Evolutionary conservation across 2,797 vertebrate species (phyloP), one percentile per base, ranked within the genome.

Genomic region (Salmo trutta): DNA sequence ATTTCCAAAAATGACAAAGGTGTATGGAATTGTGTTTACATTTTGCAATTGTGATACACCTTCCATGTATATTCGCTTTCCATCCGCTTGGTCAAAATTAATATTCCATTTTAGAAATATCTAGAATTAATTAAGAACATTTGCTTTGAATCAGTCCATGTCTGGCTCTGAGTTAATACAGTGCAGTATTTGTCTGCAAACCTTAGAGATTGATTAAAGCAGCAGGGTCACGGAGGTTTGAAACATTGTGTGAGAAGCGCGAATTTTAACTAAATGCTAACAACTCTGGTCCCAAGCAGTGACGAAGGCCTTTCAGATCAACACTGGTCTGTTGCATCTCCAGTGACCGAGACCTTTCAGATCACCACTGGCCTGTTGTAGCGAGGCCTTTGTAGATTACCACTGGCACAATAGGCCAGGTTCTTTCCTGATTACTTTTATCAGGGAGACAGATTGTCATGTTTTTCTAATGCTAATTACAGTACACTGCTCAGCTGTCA

Each of bases 381-480:
- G 17, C 71, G 41, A 47, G 2, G 41, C 3, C 87, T 80, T 82
- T 21, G 67, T 75, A 82, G 78, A 85, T 79, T 75, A 72, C 82
- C 64, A 56, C 59, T 69, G 78, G 56, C 77, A 83, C 77, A 87
- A 78, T 70, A 59, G n/a, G 72, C 71, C 71, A 17, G 79, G 19
- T 69, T 83, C 74, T 36, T 29, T 66, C 59, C 41, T 72, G 75
- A 85, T 82, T 75, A 87, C 81, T 76, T 66, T 84, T 82, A 87
- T 83, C 79, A 70, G 52, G 54, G 56, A 41, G 77, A 59, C 77
- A 72, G 77, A 77, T 3, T 77, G 81, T 80, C 82, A 80, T 59
- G 77, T 70, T 83, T 86, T 80, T 81, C 82, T 86, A 72, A 83
- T 81, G 78, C 64, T 83, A 85, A 88, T 81, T 81, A 75, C 56